A percentile compares a stretch with the other conserved stretches of the same genome.
These are phyloP conservation scores for Biston betularia DNA, from an alignment of 2,888 invertebrate genomes.

Conservation along the genomic window DNA sequence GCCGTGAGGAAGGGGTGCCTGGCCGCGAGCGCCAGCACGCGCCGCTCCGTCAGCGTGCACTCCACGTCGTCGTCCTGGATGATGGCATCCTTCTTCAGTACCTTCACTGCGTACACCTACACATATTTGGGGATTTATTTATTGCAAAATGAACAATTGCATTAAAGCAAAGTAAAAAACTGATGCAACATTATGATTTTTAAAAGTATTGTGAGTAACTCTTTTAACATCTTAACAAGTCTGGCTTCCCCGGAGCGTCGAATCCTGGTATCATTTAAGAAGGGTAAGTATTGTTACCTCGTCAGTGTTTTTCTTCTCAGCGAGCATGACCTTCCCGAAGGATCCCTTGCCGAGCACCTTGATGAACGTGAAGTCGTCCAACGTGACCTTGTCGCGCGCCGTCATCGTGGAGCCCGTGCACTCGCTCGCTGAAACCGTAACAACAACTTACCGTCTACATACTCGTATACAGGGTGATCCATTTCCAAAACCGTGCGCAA, in stretches of 20 bases:
- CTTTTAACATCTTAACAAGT: too few relatives aligned
- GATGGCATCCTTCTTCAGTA: slow-evolving; percentile 99
- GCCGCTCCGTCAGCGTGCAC: slow-evolving; percentile 99
- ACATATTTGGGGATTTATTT: too few relatives aligned
- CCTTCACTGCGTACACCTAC: slow-evolving; percentile 93
- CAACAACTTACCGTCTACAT: not conserved
- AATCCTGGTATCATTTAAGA: not conserved
- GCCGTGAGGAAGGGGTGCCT: slow-evolving; percentile 99
- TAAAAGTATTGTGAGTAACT: too few relatives aligned
- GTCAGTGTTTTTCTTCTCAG: slow-evolving; percentile 96
- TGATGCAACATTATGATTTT: too few relatives aligned
- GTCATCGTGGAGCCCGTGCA: slow-evolving; percentile 51
- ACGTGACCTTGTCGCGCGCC: slow-evolving; percentile 86
- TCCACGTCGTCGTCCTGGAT: slow-evolving; percentile 99
- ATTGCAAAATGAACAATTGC: too few relatives aligned
- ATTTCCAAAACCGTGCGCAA: too few relatives aligned
- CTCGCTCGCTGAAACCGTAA: slow-evolving; percentile 43
- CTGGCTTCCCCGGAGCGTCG: too few relatives aligned
- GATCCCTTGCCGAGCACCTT: slow-evolving; percentile 99
- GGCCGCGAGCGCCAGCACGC: slow-evolving; percentile 98
- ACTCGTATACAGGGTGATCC: too few relatives aligned
- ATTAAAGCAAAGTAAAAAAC: too few relatives aligned
- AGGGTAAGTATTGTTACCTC: slow-evolving; percentile 83
- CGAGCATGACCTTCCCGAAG: slow-evolving; percentile 99
- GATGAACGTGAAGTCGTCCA: slow-evolving; percentile 97